These are phyloP conservation scores for Phocides pigmalion DNA, from an alignment of 1,140 invertebrate species.

Conservation along the genomic window DNA sequence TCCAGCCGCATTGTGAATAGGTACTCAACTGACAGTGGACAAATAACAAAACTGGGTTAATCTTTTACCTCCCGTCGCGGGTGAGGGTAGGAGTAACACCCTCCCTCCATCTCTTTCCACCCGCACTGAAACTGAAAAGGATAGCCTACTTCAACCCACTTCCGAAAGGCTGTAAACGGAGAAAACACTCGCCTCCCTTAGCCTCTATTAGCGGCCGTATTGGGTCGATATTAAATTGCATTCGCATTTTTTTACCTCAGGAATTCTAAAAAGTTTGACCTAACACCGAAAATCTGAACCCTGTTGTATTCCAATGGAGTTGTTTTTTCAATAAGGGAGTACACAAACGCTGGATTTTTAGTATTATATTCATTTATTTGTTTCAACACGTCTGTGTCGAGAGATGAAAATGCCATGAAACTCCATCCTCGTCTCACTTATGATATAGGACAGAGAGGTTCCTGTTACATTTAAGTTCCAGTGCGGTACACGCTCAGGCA, in stretches of 20 bases:
- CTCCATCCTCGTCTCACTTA: conserved; percentile 63
- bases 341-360: conserved; percentile 61
- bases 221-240: conserved; percentile 52
- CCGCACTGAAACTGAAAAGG: conserved; percentile 64
- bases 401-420: conserved; percentile 78
- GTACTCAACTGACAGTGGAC: conserved; percentile 82
- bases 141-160: conserved; percentile 44
- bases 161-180: conserved; percentile 51
- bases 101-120: conserved; percentile 57
- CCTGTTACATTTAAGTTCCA: conserved; percentile 64
- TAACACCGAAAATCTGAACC: conserved; percentile 61
- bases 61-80: conserved; percentile 76
- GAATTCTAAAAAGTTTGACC: conserved; percentile 73
- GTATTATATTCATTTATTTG: conserved; percentile 81
- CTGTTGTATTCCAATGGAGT: conserved; percentile 56
- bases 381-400: conserved; percentile 72
- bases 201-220: conserved; percentile 41
- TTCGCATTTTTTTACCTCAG: conserved; percentile 61
- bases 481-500: conserved; percentile 42
- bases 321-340: conserved; percentile 46
- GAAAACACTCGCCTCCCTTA: conserved; percentile 22
- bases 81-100: conserved; percentile 66
- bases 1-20: conserved; percentile 79
- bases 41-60: conserved; percentile 84
- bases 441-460: conserved; percentile 57